Evolutionary conservation across 30 jellyfish, hydroid and myxozoan species (phyloP), one percentile per base, ranked within the genome.

Genomic region (Rhopilema esculentum): DNA sequence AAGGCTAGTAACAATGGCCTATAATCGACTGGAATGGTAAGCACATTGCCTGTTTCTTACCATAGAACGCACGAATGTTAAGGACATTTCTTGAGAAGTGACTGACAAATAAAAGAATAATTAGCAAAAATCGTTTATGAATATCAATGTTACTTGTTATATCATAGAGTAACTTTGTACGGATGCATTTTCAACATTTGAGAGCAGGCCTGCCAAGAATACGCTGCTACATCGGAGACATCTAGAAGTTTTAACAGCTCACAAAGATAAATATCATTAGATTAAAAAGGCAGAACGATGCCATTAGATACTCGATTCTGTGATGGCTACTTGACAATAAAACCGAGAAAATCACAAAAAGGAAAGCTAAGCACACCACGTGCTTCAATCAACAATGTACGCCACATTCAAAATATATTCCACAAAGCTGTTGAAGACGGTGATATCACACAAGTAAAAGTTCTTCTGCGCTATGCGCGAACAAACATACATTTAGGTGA

Each of bases 381-480:
- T 16, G 82, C 79, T 26, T 29, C 92, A 0, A 23, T 72, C 19
- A 89, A 67, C 75, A 75, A 73, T 70, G 90, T 81, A 2, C 82
- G 81, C 32, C 97, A 82, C 66, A 81, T 89, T 53, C 89, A 83
- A 64, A 89, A 89, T 66, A 78, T 84, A 51, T 85, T 94, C 72
- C 94, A 94, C 49, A 85, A 74, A 73, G 96, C 98, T 16, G 89
- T 89, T n/a, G 96, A 89, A 61, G 95, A 85, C 2, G 83, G 95
- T 0, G 98, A 94, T 65, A 89, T 81, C 23, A 94, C 98, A 57
- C 98, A 94, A 88, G 93, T 86, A 40, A 94, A 94, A 73, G 96
- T 94, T 49, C 70, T 94, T 64, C 84, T 94, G 52, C 80, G 91
- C 12, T 94, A 94, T 77, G 97, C 92, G 27, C 90, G 80, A 50